These are phyloP conservation scores for Fabriciana adippe DNA, from an alignment of 2,888 invertebrate species.

Conservation along the genomic window DNA sequence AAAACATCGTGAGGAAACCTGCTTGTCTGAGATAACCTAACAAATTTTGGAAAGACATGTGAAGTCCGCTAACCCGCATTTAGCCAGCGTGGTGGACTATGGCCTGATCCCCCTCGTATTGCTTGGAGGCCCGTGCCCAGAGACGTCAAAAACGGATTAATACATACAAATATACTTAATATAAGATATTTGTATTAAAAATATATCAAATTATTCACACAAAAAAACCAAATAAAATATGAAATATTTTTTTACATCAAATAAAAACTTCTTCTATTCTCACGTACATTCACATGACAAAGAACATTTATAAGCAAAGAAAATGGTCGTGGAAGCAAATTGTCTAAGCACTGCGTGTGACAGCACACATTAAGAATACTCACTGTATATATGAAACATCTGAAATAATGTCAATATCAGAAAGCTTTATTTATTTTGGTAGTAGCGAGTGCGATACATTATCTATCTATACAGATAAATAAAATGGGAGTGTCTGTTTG, in stretches of 20 bases:
- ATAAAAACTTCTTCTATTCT: conserved; percentile 3
- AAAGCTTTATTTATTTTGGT: conserved; percentile 13
- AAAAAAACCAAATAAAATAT: not conserved
- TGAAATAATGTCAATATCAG: conserved; percentile 43
- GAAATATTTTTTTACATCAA: not conserved
- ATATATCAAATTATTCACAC: not conserved
- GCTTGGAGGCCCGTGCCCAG: too few relatives aligned
- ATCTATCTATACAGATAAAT: too few relatives aligned
- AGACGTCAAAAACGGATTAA: too few relatives aligned
- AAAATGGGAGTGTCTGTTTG: too few relatives aligned
- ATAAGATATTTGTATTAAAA: too few relatives aligned
- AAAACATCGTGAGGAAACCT: too few relatives aligned
- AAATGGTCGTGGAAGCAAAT: conserved; percentile 40
- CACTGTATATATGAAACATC: conserved; percentile 40
- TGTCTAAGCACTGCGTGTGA: conserved; percentile 39
- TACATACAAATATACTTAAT: too few relatives aligned
- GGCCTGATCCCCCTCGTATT: too few relatives aligned
- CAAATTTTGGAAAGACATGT: too few relatives aligned
- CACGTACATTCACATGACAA: conserved; percentile 18
- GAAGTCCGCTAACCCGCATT: too few relatives aligned
- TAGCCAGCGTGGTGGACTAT: too few relatives aligned
- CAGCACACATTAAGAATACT: conserved; percentile 42
- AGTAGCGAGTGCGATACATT: conserved; percentile 12
- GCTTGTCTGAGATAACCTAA: too few relatives aligned
- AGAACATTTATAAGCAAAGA: conserved; percentile 32